Base-by-base conservation (phyloP, 2,113 vertebrate genomes). In the Penelope pileata region DNA sequence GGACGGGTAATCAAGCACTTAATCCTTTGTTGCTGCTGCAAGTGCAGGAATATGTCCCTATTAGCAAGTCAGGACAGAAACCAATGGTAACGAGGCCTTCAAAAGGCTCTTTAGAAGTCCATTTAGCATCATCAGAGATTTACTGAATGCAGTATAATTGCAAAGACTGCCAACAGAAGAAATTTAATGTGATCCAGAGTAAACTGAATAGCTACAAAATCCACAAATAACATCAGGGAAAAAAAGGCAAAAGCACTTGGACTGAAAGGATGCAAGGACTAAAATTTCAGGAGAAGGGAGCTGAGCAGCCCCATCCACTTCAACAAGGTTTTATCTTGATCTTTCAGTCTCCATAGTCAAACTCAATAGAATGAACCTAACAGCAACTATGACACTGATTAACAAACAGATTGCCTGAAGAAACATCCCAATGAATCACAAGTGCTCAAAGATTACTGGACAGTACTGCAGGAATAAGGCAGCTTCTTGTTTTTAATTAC, bases 121-220 rank as follows among this genome's bases (percentile, higher is more conserved):
- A 50, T 92, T 92, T 79, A 94, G 93, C 81, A 48, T 91, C 74
- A 51, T 89, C 81, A 92, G 86, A 94, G 78, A 83, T 86, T 87
- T 91, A 64, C 43, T 91, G 89, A 95, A 96, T 94, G 38, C 1
- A 5, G 42, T 72, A 29, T 93, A 94, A 95, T 93, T 93, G 77
- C 93, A 79, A 86, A 88, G 60, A 47, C 29, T 95, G 69, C 60
- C 69, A 94, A 81, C 59, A 81, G 16, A 88, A 93, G 53, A 80
- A 84, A 27, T 30, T 93, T 51, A 93, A 92, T 48, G n/a, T n/a
- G 62, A 91, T 93, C 58, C 81, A 87, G 81, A 51, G 27, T 50
- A 38, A 50, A 38, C n/a, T 21, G 34, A 91, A 92, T 26, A 85
- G 78, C 90, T 94, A 70, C 15, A 92, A 68, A 93, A 95, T 86